Percentiles rank a stretch among this genome's conserved stretches.
Evolutionary conservation across 2,888 invertebrate species (phyloP).

Genomic region (Embidobia sp.): DNA sequence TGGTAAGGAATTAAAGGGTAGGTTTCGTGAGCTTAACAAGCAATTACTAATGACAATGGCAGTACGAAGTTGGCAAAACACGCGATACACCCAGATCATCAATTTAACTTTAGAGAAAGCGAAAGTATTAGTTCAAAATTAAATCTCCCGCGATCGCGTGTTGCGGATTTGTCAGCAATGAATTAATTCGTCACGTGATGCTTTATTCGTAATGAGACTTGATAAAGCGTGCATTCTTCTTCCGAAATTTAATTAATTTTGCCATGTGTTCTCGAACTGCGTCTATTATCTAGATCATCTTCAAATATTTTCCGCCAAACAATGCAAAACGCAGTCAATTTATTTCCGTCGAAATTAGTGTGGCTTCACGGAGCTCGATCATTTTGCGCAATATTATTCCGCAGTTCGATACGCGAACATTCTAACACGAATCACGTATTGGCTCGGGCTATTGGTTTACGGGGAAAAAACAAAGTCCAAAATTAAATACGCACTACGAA

Average conservation of each 20-base stretch:
- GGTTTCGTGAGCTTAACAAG: conserved; percentile 50
- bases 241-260: not conserved
- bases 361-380: no score
- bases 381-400: no score
- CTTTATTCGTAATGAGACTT: not conserved
- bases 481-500: conserved; percentile 11
- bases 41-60: conserved; percentile 47
- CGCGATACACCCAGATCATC: conserved; percentile 45
- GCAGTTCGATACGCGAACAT: not conserved
- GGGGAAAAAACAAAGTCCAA: not conserved
- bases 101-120: conserved; percentile 53
- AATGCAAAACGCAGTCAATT: no score
- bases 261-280: not conserved
- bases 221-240: not conserved
- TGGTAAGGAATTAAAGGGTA: no score
- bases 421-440: no score
- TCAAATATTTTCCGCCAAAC: not conserved
- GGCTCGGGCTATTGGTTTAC: not conserved
- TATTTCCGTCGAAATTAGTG: no score
- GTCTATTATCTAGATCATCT: not conserved
- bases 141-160: conserved; percentile 46
- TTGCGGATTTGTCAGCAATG: conserved; percentile 44
- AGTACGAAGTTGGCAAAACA: conserved; percentile 41
- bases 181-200: conserved; percentile 44
- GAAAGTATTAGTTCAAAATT: conserved; percentile 55